Evolutionary conservation across 2,888 invertebrate genomes (phyloP), one percentile per base, ranked within the genome.

Genomic region (Lepeophtheirus nordmannii): DNA sequence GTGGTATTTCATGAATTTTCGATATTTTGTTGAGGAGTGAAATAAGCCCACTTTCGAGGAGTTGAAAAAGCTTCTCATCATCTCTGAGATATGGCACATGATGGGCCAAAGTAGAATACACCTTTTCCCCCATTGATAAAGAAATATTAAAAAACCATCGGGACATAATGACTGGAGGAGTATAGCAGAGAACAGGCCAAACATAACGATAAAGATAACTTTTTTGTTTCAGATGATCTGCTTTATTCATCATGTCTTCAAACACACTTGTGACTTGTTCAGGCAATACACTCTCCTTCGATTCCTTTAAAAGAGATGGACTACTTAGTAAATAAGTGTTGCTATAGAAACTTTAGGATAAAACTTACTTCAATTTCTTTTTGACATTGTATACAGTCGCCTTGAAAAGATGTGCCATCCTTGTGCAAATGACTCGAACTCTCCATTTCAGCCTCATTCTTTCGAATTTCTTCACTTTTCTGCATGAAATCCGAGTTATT

Each of bases 201-300:
- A 60, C 60, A 30, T 37, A 60, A 17, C 60, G 60, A 23, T 38
- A 60, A 17, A 46, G 53, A 46, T 46, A 46, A 17, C 53, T 46
- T 17, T 46, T 46, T 46, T 46, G 53, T 8, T 46, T 46, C 1
- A 46, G 17, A 46, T 17, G 5, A n/a, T 46, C 53, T 46, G 53
- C 53, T 46, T 17, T 14, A 46, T 46, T 46, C 17, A 46, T 46
- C 53, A 46, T 46, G 8, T 46, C 53, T 8, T 46, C 53, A 17
- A 46, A 46, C 2, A 46, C 53, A 46, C 53, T 46, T 8, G 53
- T 46, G 5, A 46, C 53, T 17, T 46, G 53, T n/a, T 46, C 53
- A 14, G 53, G 53, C 5, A 46, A 8, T 5, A 14, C 17, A 17
- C 53, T 46, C 17, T n/a, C 17, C 8, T 46, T 46, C 1, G 53